Conservation (phyloP, 2,888 invertebrate genomes). For the Heliconius charithonia region DNA sequence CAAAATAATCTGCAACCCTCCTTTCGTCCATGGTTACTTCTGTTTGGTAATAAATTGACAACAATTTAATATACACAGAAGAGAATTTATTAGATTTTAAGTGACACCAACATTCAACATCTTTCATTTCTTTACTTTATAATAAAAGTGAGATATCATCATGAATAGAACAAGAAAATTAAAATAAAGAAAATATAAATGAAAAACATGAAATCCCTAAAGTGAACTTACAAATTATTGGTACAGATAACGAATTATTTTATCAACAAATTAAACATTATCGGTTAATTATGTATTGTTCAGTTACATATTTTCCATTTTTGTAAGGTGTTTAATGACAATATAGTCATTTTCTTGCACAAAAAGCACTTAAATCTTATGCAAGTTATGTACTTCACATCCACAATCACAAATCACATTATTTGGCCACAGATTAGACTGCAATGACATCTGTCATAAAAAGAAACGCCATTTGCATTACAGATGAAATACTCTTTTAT, state of each 20-base stretch:
- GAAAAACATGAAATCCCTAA: slow-evolving; percentile 66
- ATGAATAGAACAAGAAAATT: slow-evolving; percentile 41
- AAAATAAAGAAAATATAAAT: slow-evolving; percentile 51
- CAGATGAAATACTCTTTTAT: neutral
- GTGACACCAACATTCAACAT: neutral
- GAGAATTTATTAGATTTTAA: neutral
- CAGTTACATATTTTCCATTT: slow-evolving; percentile 26
- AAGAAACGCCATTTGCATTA: slow-evolving; percentile 16
- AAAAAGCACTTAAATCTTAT: slow-evolving; percentile 38
- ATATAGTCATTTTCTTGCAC: slow-evolving; percentile 34
- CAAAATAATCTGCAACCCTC: slow-evolving; percentile 98
- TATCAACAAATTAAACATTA: slow-evolving; percentile 52
- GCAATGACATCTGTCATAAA: slow-evolving; percentile 36
- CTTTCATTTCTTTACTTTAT: slow-evolving; percentile 8
- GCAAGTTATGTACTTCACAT: slow-evolving; percentile 39
- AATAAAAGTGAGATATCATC: slow-evolving; percentile 10
- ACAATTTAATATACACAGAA: neutral
- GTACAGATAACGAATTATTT: slow-evolving; percentile 50
- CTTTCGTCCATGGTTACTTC: slow-evolving; percentile 89
- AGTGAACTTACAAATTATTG: slow-evolving; percentile 69
- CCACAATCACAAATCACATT: slow-evolving; percentile 42
- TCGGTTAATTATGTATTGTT: slow-evolving; percentile 38
- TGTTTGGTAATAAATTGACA: neutral
- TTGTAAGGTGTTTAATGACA: slow-evolving; percentile 14
- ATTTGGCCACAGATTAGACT: slow-evolving; percentile 34